These are phyloP conservation scores for Cheilosia soror DNA, from an alignment of 2,888 invertebrate species.

Conservation along the genomic window DNA sequence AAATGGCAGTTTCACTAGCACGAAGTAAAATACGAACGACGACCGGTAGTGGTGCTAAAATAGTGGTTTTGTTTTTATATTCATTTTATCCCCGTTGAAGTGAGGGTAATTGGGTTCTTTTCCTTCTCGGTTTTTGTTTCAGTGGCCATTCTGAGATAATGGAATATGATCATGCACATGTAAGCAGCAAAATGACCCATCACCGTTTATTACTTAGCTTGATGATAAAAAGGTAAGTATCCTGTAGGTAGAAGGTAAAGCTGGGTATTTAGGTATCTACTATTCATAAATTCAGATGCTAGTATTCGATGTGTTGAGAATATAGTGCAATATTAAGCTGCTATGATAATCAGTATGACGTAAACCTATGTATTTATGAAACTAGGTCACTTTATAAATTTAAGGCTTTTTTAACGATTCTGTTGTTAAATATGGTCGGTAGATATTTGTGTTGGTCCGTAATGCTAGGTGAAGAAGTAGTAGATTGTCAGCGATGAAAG, in stretches of 20 bases:
- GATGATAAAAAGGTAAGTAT: slow-evolving; percentile 53
- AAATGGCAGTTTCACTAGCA: slow-evolving; percentile 56
- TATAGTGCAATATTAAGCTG: too few species aligned
- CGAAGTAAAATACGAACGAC: slow-evolving; percentile 45
- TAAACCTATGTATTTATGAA: too few species aligned
- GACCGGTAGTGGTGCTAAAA: not conserved
- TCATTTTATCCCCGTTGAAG: slow-evolving; percentile 26
- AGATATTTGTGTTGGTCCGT: too few species aligned
- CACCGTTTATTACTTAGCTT: slow-evolving; percentile 54
- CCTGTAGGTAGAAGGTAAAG: not conserved
- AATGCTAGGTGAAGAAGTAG: too few species aligned
- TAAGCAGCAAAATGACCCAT: slow-evolving; percentile 62
- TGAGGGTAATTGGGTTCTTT: slow-evolving; percentile 42
- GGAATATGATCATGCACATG: slow-evolving; percentile 57
- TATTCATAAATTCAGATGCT: too few species aligned
- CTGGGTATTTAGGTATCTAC: too few species aligned
- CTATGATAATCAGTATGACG: too few species aligned
- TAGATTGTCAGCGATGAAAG: too few species aligned
- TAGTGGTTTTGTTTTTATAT: slow-evolving; percentile 32
- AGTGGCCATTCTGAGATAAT: slow-evolving; percentile 49
- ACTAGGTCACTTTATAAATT: too few species aligned
- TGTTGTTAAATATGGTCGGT: too few species aligned
- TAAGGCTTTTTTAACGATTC: too few species aligned
- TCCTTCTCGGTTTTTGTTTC: slow-evolving; percentile 47
- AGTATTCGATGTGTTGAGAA: too few species aligned